Conservation (phyloP, 2,113 vertebrate genomes). For the Chrysemys picta region DNA sequence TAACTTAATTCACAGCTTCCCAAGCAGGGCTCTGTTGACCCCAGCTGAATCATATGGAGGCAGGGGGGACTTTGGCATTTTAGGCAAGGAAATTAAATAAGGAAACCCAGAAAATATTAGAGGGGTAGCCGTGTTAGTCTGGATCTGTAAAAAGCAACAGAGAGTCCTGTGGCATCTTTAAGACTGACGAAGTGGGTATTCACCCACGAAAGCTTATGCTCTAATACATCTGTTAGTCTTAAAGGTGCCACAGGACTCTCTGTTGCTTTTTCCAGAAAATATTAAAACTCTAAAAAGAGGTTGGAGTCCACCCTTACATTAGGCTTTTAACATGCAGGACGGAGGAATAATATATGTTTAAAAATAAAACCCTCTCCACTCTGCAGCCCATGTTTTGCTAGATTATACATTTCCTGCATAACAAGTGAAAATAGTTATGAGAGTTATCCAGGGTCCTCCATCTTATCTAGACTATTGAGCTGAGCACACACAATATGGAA, state of each 20-base stretch:
- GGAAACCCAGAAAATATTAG: neutral
- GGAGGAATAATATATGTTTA: neutral
- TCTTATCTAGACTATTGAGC: neutral
- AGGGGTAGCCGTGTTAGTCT: too few species aligned
- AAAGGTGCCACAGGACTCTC: too few species aligned
- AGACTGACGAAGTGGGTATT: too few species aligned
- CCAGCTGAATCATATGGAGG: neutral
- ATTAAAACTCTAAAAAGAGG: neutral
- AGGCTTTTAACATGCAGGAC: neutral
- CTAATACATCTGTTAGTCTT: too few species aligned
- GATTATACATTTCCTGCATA: neutral
- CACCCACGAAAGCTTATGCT: too few species aligned
- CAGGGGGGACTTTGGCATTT: neutral
- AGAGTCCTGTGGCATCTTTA: too few species aligned
- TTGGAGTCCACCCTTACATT: accelerated
- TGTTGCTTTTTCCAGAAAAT: neutral
- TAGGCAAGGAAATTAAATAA: neutral
- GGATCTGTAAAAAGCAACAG: too few species aligned
- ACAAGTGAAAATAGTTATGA: accelerated
- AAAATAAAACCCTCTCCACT: neutral
- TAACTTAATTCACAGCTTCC: neutral
- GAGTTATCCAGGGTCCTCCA: neutral
- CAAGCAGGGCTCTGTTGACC: neutral
- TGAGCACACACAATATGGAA: neutral
- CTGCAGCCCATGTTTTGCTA: neutral